Evolutionary conservation across 2,888 invertebrate genomes (phyloP), one percentile per base, ranked within the genome.

Genomic region (Heterodera filipjevi): DNA sequence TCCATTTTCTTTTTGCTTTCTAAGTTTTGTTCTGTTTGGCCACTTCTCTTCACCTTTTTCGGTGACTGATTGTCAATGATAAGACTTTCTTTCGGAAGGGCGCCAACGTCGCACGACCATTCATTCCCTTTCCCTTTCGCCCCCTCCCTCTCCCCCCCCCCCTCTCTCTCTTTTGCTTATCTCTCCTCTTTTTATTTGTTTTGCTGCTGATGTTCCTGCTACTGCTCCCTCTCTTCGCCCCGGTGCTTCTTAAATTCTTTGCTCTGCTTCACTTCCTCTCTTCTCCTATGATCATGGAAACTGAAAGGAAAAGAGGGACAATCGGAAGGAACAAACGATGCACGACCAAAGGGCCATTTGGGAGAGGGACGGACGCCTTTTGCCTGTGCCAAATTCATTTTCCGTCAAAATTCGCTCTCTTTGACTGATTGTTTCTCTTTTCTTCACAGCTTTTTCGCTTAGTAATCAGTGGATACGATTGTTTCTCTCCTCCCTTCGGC

Each of bases 171-270:
- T 35, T 76, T 30, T 59, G 32, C 33, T 39, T 44, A 64, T 75
- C 19, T 71, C 68, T 79, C 71, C 79, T 39, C 80, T 59, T 75
- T 81, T 81, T 33, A 32, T 73, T 77, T 64, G 39, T 6, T 22
- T 39, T 75, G 39, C 49, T 76, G n/a, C 66, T 81, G 46, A 8
- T 49, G 46, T 19, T 71, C 12, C 32, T 80, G 66, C 44, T 35
- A 66, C 77, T 66, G 16, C 59, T 80, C n/a, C 30, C 49, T 44
- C 46, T 39, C 22, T 46, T 32, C 80, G n/a, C n/a, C n/a, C n/a
- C n/a, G n/a, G n/a, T n/a, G n/a, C n/a, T n/a, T n/a, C n/a, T n/a
- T n/a, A n/a, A n/a, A n/a, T 22, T 79, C 27, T 80, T 32, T 73
- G 35, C 76, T 59, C 12, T 16, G 12, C 46, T 3, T 49, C 46